Evolutionary conservation across 2,797 vertebrate species (phyloP).

Genomic region (Centropyge bicolor): DNA sequence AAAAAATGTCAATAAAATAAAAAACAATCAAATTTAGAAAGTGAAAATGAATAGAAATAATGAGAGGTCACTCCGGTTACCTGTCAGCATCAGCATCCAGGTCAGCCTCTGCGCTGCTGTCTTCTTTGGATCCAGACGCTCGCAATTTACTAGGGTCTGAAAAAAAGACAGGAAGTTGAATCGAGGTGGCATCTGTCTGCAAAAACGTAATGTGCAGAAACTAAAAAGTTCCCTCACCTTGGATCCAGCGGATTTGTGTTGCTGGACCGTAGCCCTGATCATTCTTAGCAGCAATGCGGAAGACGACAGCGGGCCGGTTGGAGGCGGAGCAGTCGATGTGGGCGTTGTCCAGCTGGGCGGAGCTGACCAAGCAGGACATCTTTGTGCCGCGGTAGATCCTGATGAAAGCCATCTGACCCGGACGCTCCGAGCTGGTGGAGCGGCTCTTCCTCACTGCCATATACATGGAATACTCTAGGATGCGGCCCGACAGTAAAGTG

Average conservation of each 20-base stretch:
- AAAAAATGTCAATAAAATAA: neutral
- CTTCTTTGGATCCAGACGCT: conserved; percentile 60
- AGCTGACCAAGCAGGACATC: conserved; percentile 91
- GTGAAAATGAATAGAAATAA: neutral
- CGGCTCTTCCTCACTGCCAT: conserved; percentile 92
- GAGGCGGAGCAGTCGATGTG: conserved; percentile 93
- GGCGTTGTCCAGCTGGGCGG: conserved; percentile 91
- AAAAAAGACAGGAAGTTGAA: neutral
- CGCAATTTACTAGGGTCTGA: conserved; percentile 79
- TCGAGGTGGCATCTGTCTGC: neutral
- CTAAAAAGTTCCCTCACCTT: conserved; percentile 84
- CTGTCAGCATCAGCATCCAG: conserved; percentile 74
- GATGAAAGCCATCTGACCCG: conserved; percentile 94
- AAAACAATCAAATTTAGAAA: neutral
- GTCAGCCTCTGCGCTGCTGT: conserved; percentile 56
- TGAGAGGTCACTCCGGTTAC: conserved; percentile 33
- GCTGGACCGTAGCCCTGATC: conserved; percentile 97
- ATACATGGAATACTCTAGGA: conserved; percentile 97
- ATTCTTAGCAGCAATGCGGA: conserved; percentile 98
- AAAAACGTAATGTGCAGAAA: neutral
- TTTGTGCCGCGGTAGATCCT: conserved; percentile 96
- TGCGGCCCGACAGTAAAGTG: conserved; percentile 92
- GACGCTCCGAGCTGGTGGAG: conserved; percentile 82
- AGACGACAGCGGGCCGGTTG: conserved; percentile 93
- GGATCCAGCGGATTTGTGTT: conserved; percentile 98